A percentile compares a stretch with the other conserved stretches of the same genome.
Conservation (phyloP, 2,113 vertebrate genomes). For the Trochalopteron elliotii region DNA sequence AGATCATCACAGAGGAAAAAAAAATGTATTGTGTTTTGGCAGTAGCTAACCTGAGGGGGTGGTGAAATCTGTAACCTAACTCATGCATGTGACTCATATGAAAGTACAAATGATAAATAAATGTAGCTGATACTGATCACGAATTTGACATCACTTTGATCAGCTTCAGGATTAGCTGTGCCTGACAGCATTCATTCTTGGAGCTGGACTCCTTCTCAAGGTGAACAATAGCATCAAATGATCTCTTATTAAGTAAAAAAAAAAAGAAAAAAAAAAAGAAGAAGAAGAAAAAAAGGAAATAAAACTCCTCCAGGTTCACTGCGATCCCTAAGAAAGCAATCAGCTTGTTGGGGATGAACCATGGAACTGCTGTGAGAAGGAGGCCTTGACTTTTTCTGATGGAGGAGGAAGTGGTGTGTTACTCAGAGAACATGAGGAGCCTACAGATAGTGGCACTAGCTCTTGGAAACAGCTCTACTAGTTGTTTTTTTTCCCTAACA, state of each 20-base stretch:
- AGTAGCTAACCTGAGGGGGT: neutral
- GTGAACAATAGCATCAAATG: neutral
- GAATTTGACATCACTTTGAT: neutral
- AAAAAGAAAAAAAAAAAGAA: neutral
- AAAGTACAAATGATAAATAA: neutral
- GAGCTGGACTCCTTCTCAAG: neutral
- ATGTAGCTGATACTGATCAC: neutral
- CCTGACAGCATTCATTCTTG: neutral
- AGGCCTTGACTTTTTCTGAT: neutral
- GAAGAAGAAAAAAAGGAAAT: neutral
- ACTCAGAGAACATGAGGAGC: neutral
- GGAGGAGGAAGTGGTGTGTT: neutral
- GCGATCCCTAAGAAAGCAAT: neutral
- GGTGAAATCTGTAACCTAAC: neutral
- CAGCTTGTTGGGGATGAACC: neutral
- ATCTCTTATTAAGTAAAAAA: neutral
- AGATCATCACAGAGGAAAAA: neutral
- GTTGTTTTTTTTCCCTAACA: neutral
- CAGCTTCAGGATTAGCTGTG: neutral
- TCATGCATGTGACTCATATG: neutral
- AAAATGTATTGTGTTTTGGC: neutral
- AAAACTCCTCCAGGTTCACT: neutral
- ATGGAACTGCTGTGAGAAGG: neutral
- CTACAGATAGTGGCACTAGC: neutral
- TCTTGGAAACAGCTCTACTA: constrained; percentile 7